Percentiles rank a stretch among this genome's conserved stretches.
These are phyloP conservation scores for Bagarius yarrelli DNA, from an alignment of 2,113 vertebrate species.

Conservation along the genomic window DNA sequence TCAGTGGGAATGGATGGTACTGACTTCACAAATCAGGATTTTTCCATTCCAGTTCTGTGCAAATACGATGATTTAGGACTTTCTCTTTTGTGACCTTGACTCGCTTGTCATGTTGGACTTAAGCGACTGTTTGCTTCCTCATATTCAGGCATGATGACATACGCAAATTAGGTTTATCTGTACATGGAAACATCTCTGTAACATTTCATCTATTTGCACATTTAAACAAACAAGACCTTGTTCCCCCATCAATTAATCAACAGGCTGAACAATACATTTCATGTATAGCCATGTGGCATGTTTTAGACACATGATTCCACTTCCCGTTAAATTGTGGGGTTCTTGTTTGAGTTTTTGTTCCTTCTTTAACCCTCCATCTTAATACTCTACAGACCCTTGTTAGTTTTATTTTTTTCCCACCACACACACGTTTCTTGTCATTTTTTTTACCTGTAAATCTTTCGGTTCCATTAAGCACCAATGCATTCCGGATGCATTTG, in stretches of 20 bases:
- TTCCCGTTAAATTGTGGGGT: neutral
- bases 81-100: neutral
- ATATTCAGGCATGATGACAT: conserved; percentile 1
- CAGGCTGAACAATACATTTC: conserved; percentile 5
- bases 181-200: neutral
- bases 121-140: neutral
- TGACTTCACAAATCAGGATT: conserved; percentile 36
- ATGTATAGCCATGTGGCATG: neutral
- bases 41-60: conserved; percentile 25
- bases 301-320: neutral
- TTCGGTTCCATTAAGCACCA: neutral
- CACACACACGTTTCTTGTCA: neutral
- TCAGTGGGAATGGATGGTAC: conserved; percentile 29
- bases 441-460: neutral
- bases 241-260: neutral
- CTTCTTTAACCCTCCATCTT: conserved; percentile 16
- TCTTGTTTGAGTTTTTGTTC: neutral
- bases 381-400: neutral
- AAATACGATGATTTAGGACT: conserved; percentile 15
- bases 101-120: neutral
- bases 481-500: neutral
- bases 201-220: conserved; percentile 48
- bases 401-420: conserved; percentile 3
- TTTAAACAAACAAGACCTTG: conserved; percentile 7
- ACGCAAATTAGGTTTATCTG: conserved; percentile 13